Evolutionary conservation across 2,113 vertebrate species (phyloP).

Genomic region (Cathartes aura): DNA sequence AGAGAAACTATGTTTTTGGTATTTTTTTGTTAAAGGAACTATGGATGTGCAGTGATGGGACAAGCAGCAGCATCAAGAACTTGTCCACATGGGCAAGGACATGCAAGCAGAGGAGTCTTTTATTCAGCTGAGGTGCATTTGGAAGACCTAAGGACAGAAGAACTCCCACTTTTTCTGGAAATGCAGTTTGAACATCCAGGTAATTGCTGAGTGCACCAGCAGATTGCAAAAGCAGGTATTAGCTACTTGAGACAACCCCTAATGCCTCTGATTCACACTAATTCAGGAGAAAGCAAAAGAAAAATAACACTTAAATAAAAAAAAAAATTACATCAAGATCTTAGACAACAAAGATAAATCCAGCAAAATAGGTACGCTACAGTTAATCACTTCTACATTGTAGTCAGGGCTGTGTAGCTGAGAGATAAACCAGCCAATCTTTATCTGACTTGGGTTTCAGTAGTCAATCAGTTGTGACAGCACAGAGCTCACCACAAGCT

Average conservation of each 20-base stretch:
- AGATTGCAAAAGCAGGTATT: neutral
- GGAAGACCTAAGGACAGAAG: neutral
- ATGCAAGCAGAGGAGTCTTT: neutral
- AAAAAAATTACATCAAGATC: neutral
- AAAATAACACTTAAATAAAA: neutral
- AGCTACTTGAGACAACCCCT: neutral
- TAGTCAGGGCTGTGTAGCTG: neutral
- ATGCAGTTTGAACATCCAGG: neutral
- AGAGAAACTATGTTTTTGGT: neutral
- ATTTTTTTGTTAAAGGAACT: neutral
- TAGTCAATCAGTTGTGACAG: neutral
- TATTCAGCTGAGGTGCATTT: neutral
- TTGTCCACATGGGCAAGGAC: neutral
- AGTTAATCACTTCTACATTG: neutral
- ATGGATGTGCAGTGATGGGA: neutral
- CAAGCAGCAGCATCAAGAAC: neutral
- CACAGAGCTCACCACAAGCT: neutral
- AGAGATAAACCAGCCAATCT: neutral
- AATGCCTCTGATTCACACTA: neutral
- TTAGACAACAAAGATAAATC: neutral
- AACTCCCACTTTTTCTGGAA: neutral
- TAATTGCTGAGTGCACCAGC: neutral
- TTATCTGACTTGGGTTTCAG: constrained; percentile 6
- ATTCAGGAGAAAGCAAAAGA: neutral
- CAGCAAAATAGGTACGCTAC: neutral